These are phyloP conservation scores for Phaetusa simplex DNA, from an alignment of 2,113 vertebrate species.

Conservation along the genomic window DNA sequence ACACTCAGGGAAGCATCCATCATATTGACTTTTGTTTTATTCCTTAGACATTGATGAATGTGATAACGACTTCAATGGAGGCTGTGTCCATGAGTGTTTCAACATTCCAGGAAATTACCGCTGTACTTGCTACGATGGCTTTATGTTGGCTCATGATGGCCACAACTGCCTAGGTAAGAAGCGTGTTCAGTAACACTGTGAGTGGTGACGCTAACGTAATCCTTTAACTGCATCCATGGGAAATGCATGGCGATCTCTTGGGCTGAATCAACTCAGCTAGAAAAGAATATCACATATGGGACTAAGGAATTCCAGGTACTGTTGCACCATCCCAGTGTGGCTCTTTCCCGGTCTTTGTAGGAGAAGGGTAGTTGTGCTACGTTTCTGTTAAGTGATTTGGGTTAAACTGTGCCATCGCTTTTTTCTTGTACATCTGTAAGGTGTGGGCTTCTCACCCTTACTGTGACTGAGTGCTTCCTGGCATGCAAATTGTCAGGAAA, in stretches of 20 bases:
- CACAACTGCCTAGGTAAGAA: conserved; percentile 97
- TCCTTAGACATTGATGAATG: conserved; percentile 93
- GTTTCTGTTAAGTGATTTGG: not conserved
- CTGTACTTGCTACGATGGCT: conserved; percentile 95
- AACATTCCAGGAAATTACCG: conserved; percentile 98
- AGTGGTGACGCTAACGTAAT: not conserved
- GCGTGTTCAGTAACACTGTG: not conserved
- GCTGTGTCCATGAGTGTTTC: conserved; percentile 96
- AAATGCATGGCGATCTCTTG: accelerated
- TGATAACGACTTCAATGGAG: conserved; percentile 90
- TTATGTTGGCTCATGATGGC: conserved; percentile 93
- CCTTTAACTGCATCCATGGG: not conserved
- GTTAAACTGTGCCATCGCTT: not conserved
- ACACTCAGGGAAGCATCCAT: conserved; percentile 34
- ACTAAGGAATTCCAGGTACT: not conserved
- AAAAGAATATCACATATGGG: not conserved
- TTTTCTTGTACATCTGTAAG: not conserved
- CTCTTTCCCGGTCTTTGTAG: not conserved
- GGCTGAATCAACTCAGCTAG: not conserved
- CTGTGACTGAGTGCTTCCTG: not conserved
- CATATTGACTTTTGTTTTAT: conserved; percentile 65
- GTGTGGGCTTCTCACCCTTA: not conserved
- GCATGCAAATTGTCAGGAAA: not conserved
- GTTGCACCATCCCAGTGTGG: not conserved
- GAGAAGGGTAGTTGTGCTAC: not conserved